Evolutionary conservation across 2,888 invertebrate genomes (phyloP).

Genomic region (Andrena fulva): DNA sequence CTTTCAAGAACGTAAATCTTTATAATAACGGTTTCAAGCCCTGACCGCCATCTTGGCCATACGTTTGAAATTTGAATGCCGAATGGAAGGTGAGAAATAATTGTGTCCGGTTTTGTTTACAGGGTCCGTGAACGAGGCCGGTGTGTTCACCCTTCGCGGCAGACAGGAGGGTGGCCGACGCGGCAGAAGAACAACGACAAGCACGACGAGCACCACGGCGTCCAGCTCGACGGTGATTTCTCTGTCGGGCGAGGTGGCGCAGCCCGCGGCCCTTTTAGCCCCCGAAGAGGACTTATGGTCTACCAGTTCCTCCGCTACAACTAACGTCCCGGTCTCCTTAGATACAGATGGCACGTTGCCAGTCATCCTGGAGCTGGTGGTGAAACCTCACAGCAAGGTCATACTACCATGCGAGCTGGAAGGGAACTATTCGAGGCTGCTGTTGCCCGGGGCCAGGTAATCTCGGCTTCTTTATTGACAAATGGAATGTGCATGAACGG

Average conservation of each 20-base stretch:
- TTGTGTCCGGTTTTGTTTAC: conserved; percentile 61
- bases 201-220: conserved; percentile 72
- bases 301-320: conserved; percentile 76
- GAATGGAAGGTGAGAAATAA: neutral
- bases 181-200: conserved; percentile 77
- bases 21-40: too few relatives aligned
- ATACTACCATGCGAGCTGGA: conserved; percentile 83
- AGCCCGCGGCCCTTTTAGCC: conserved; percentile 81
- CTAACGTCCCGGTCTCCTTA: conserved; percentile 71
- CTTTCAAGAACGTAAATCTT: too few relatives aligned
- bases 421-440: conserved; percentile 80
- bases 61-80: neutral
- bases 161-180: conserved; percentile 80
- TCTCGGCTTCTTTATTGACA: conserved; percentile 41
- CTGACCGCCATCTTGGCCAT: too few relatives aligned
- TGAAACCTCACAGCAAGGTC: conserved; percentile 82
- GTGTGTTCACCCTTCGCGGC: conserved; percentile 80
- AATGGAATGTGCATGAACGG: conserved; percentile 29
- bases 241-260: conserved; percentile 75
- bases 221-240: conserved; percentile 76
- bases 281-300: conserved; percentile 81
- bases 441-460: conserved; percentile 81
- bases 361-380: conserved; percentile 80
- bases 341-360: conserved; percentile 70
- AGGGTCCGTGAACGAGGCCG: conserved; percentile 83